Base-by-base conservation (phyloP, 2,888 invertebrate species). In the Andrena praecox region DNA sequence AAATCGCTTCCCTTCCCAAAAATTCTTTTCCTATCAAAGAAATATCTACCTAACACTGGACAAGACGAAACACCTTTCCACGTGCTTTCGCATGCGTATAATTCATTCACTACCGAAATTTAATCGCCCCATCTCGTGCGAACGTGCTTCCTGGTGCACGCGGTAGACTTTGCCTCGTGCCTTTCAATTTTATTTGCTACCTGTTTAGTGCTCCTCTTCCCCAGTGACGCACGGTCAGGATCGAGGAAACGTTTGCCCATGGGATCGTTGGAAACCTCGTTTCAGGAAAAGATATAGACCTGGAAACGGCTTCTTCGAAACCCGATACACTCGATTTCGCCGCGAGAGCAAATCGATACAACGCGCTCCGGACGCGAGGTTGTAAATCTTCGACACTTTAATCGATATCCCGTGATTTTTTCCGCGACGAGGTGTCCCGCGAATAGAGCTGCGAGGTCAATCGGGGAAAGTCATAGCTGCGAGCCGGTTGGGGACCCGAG, bases 381-480 rank as follows among this genome's bases (percentile, higher is more conserved):
- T 29, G 63, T 62, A 50, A 67, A 2, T 70, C 50, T 10, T 62
- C 10, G 52, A 52, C 20, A 20, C 8, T 76, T 52, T 52, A 62
- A 71, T 76, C 80, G 76, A 73, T 66, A 69, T 35, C 60, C 31
- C 59, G 68, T 73, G 56, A 66, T 52, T 77, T 79, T 72, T 48
- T 33, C 12, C 29, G 42, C 2, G 64, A 73, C 68, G 20, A 52
- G 56, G 70, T 68, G 70, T 67, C 50, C 64, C 59, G 56, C 33
- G 80, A 77, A 64, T 48, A 77, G 66, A 50, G 62, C 62, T 74
- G 66, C 77, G 74, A 84, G 74, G 78, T 84, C 75, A 75, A 82
- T 78, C 78, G 82, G 84, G 78, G 84, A 84, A 84, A 84, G 84
- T 82, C 82, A 74, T 60, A 82, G 82, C 71, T 68, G 68, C 67